Conservation (phyloP, 1,140 invertebrate genomes). For the Camponotus floridanus region DNA sequence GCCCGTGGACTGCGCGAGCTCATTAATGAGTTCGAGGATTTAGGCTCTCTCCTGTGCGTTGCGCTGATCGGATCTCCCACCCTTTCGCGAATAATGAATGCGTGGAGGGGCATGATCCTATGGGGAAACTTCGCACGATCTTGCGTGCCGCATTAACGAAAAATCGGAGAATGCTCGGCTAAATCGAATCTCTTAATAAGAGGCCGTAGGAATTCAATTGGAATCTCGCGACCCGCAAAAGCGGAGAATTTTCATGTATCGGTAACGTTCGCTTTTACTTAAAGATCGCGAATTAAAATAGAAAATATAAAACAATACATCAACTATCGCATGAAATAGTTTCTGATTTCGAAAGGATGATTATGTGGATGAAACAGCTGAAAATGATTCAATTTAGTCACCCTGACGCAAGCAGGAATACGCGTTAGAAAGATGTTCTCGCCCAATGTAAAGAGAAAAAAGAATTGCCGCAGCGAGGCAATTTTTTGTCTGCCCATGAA, state of each 20-base stretch:
- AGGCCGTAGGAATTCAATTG: not conserved
- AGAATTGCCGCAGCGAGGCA: not conserved
- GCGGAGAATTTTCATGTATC: not conserved
- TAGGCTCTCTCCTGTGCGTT: slow-evolving; percentile 78
- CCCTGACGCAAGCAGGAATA: not conserved
- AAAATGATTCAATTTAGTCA: slow-evolving; percentile 21
- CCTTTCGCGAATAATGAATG: slow-evolving; percentile 46
- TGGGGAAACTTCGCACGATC: slow-evolving; percentile 10
- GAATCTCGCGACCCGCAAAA: not conserved
- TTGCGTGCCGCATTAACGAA: not conserved
- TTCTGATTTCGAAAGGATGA: slow-evolving; percentile 1
- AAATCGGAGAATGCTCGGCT: slow-evolving; percentile 18
- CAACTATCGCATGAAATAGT: not conserved
- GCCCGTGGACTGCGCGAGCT: slow-evolving; percentile 68
- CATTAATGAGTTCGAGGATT: slow-evolving; percentile 83
- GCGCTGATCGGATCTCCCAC: slow-evolving; percentile 67
- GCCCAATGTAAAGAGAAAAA: slow-evolving; percentile 3
- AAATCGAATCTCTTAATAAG: not conserved
- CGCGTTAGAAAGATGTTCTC: slow-evolving; percentile 24
- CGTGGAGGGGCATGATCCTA: slow-evolving; percentile 32
- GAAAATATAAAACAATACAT: slow-evolving; percentile 2
- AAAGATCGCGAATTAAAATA: not conserved
- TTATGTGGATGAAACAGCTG: not conserved
- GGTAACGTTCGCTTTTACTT: not conserved
- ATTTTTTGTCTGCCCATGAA: slow-evolving; percentile 20